These are phyloP conservation scores for Phengaris alcon DNA, from an alignment of 2,888 invertebrate species.

Conservation along the genomic window DNA sequence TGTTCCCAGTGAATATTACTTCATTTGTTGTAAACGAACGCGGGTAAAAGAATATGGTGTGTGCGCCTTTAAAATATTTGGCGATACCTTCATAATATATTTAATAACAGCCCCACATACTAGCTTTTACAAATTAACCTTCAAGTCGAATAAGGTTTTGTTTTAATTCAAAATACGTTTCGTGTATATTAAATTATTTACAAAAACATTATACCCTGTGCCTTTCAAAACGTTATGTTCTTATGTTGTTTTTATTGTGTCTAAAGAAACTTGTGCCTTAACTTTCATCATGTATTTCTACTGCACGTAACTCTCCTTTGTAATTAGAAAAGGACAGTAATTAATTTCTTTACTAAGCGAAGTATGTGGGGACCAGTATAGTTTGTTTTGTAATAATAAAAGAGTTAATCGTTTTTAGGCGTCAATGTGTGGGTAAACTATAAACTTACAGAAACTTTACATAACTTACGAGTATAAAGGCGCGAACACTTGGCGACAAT, in stretches of 20 bases:
- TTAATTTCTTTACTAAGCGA: not conserved
- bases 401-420: not conserved
- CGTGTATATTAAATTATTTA: not conserved
- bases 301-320: not conserved
- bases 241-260: slow-evolving; percentile 5
- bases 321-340: not conserved
- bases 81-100: not conserved
- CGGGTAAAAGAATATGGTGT: not conserved
- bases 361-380: not conserved
- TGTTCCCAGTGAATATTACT: slow-evolving; percentile 11
- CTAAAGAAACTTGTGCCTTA: slow-evolving; percentile 26
- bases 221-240: not conserved
- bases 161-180: not conserved
- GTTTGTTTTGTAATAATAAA: not conserved
- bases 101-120: slow-evolving; percentile 3
- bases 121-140: not conserved
- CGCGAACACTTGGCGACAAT: not conserved
- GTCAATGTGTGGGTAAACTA: not conserved
- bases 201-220: not conserved
- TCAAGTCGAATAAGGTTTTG: not conserved
- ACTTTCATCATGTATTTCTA: not conserved
- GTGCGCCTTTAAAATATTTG: not conserved
- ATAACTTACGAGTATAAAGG: not conserved
- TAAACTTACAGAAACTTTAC: not conserved
- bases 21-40: not conserved